Evolutionary conservation across 1,140 invertebrate species (phyloP).

Genomic region (Lepidurus apus): DNA sequence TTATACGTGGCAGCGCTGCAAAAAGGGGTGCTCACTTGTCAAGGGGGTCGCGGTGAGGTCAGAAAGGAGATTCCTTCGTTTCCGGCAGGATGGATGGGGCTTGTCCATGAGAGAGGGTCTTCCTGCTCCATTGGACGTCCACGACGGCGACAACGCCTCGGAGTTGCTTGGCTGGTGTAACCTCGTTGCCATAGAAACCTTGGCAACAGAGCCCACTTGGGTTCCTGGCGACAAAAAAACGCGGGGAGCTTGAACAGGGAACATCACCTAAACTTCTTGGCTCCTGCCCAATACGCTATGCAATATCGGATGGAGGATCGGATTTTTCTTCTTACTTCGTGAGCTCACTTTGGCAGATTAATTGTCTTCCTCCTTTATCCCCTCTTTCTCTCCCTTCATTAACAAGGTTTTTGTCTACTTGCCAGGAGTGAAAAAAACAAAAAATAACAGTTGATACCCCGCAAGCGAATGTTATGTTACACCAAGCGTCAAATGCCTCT

Average conservation of each 20-base stretch:
- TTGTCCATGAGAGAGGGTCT: background rate
- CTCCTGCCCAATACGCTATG: background rate
- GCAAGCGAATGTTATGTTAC: no score
- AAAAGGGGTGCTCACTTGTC: slow-evolving; percentile 14
- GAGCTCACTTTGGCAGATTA: background rate
- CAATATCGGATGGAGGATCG: background rate
- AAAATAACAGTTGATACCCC: background rate
- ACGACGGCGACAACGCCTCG: background rate
- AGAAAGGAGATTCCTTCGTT: slow-evolving; percentile 1
- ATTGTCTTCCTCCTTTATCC: background rate
- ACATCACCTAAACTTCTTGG: background rate
- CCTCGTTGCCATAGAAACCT: background rate
- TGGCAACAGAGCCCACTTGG: background rate
- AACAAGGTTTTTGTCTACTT: background rate
- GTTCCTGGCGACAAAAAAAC: background rate
- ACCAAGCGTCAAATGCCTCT: no score
- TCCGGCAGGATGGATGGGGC: slow-evolving; percentile 7
- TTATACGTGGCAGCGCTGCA: background rate
- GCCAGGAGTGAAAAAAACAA: background rate
- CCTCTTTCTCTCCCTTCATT: background rate
- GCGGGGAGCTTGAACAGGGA: background rate
- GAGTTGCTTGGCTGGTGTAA: background rate
- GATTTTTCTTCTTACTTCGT: background rate
- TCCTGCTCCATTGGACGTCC: slow-evolving; percentile 20
- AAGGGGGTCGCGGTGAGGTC: slow-evolving; percentile 3